Evolutionary conservation across 2,113 vertebrate species (phyloP).

Genomic region (Zosterops borbonicus): DNA sequence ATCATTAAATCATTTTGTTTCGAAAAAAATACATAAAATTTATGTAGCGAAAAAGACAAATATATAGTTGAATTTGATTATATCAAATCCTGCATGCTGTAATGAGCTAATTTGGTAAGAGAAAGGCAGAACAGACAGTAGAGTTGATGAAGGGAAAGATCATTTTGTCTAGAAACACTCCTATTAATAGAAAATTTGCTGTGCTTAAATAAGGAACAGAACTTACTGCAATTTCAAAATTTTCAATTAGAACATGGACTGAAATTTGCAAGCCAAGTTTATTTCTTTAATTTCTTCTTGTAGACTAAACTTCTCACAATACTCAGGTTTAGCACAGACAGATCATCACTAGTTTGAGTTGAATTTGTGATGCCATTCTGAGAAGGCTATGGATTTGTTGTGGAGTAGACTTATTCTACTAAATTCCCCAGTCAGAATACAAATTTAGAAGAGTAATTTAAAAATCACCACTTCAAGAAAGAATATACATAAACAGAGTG

Average conservation of each 20-base stretch:
- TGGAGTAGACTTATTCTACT: background rate
- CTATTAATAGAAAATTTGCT: background rate
- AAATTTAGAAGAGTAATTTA: background rate
- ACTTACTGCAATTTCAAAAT: background rate
- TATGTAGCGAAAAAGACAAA: background rate
- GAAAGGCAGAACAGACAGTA: background rate
- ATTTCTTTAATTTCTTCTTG: background rate
- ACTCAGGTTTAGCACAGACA: background rate
- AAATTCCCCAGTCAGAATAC: background rate
- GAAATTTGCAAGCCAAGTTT: background rate
- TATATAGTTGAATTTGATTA: background rate
- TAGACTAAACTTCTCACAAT: background rate
- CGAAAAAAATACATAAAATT: background rate
- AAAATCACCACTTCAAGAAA: background rate
- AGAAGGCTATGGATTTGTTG: background rate
- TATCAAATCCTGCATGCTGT: background rate
- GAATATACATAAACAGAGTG: background rate
- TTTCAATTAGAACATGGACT: background rate
- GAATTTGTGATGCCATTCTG: background rate
- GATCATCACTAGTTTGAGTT: background rate
- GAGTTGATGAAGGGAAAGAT: background rate
- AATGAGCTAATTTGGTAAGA: background rate
- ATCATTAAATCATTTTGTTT: background rate
- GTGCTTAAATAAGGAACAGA: background rate
- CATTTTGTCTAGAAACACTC: background rate